These are phyloP conservation scores for Spicauda simplicius DNA, from an alignment of 2,888 invertebrate species.

Conservation along the genomic window DNA sequence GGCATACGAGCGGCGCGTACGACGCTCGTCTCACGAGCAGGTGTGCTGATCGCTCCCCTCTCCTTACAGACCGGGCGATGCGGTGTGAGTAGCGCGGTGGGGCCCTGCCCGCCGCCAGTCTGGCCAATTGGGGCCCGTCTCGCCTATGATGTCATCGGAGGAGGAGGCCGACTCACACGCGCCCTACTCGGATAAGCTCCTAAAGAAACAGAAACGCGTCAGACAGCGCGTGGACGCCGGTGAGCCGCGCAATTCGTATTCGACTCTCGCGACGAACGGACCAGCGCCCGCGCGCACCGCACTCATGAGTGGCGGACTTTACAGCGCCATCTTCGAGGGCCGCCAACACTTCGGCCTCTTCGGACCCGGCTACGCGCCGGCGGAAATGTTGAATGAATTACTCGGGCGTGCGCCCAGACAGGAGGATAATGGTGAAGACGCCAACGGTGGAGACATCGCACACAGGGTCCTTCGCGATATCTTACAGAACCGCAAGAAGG, in stretches of 20 bases:
- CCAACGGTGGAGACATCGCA: conserved; percentile 83
- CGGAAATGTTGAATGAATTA: conserved; percentile 96
- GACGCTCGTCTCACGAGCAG: conserved; percentile 64
- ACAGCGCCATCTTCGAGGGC: conserved; percentile 94
- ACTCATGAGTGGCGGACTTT: conserved; percentile 94
- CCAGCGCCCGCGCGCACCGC: conserved; percentile 87
- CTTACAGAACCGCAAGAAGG: conserved; percentile 94
- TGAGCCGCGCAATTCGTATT: conserved; percentile 97
- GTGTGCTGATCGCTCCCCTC: conserved; percentile 77
- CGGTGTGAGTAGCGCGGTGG: conserved; percentile 80
- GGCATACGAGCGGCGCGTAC: conserved; percentile 43
- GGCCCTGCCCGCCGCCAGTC: conserved; percentile 86
- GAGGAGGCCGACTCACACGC: conserved; percentile 97
- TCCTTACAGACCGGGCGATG: conserved; percentile 82
- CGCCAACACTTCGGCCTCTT: conserved; percentile 93
- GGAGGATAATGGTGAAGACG: conserved; percentile 85
- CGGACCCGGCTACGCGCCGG: conserved; percentile 93
- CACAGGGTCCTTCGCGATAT: conserved; percentile 96
- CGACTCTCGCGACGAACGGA: conserved; percentile 83
- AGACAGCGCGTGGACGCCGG: conserved; percentile 98
- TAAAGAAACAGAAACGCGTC: conserved; percentile 97
- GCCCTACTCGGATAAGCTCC: conserved; percentile 96
- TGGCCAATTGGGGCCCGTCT: conserved; percentile 92
- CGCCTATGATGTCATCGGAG: conserved; percentile 98
- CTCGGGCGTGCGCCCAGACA: conserved; percentile 92